These are phyloP conservation scores for Dicyrtomina minuta DNA, from an alignment of 2,888 invertebrate genomes.

Conservation along the genomic window DNA sequence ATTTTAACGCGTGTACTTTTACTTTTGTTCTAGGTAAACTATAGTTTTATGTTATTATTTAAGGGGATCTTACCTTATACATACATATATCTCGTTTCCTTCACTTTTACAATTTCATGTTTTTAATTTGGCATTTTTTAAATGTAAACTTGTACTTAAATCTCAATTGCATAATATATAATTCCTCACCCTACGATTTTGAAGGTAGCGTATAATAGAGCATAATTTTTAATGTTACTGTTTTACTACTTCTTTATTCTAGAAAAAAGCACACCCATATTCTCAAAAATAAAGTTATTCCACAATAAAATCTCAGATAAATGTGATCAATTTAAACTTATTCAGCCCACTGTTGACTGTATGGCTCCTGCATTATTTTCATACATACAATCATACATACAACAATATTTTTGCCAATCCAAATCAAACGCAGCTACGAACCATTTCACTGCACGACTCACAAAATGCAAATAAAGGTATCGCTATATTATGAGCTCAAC, in stretches of 20 bases:
- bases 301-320: slow-evolving; percentile 18
- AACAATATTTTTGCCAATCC: too few relatives aligned
- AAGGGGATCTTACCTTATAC: background rate
- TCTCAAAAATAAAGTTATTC: slow-evolving; percentile 21
- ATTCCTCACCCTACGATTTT: slow-evolving; percentile 4
- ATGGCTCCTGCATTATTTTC: background rate
- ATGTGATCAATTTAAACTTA: slow-evolving; percentile 16
- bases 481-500: too few relatives aligned
- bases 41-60: background rate
- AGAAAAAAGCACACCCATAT: slow-evolving; percentile 9
- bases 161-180: slow-evolving; percentile 15
- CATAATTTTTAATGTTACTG: slow-evolving; percentile 18
- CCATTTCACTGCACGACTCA: too few relatives aligned
- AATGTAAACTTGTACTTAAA: slow-evolving; percentile 13
- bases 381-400: too few relatives aligned
- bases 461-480: too few relatives aligned
- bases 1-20: background rate
- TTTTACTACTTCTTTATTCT: slow-evolving; percentile 10
- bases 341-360: background rate
- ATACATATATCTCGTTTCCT: background rate
- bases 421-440: too few relatives aligned
- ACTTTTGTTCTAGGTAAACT: background rate
- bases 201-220: slow-evolving; percentile 4
- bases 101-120: slow-evolving; percentile 1
- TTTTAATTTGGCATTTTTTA: slow-evolving; percentile 16